Conservation (phyloP, 2,888 invertebrate species). For the Hypsopygia costalis region DNA sequence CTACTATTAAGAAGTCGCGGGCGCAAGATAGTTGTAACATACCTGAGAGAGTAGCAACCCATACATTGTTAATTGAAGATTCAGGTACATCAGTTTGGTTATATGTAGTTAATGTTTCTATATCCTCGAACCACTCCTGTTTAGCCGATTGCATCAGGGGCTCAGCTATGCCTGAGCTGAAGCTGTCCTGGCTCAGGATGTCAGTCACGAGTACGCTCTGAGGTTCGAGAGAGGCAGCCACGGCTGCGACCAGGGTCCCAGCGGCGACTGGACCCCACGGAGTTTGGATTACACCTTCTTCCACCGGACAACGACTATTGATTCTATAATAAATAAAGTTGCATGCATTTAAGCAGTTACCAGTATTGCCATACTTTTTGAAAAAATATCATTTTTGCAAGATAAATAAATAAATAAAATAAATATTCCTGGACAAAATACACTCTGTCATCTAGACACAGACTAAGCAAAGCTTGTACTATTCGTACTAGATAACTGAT, state of each 20-base stretch:
- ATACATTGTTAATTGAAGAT: constrained; percentile 76
- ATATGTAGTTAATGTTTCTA: constrained; percentile 41
- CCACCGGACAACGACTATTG: constrained; percentile 81
- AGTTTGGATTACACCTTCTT: constrained; percentile 83
- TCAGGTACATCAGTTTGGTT: constrained; percentile 29
- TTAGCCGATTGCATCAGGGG: constrained; percentile 53
- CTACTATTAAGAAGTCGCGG: too few species aligned
- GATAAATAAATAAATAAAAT: too few species aligned
- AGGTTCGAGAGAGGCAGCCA: constrained; percentile 82
- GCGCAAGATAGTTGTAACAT: too few species aligned
- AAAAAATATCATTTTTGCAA: too few species aligned
- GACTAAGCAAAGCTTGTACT: too few species aligned
- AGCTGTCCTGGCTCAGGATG: constrained; percentile 61
- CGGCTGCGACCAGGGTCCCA: constrained; percentile 80
- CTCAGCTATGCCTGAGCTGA: constrained; percentile 58
- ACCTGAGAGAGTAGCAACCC: constrained; percentile 83
- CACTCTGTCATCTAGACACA: too few species aligned
- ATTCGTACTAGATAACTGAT: too few species aligned
- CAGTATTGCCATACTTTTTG: too few species aligned
- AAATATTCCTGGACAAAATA: too few species aligned
- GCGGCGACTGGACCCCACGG: constrained; percentile 82
- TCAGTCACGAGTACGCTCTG: constrained; percentile 76
- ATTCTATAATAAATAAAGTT: constrained; percentile 45
- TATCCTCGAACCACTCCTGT: constrained; percentile 59
- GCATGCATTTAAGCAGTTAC: too few species aligned